Base-by-base conservation (phyloP, 2,113 vertebrate species). In the Gadus macrocephalus region DNA sequence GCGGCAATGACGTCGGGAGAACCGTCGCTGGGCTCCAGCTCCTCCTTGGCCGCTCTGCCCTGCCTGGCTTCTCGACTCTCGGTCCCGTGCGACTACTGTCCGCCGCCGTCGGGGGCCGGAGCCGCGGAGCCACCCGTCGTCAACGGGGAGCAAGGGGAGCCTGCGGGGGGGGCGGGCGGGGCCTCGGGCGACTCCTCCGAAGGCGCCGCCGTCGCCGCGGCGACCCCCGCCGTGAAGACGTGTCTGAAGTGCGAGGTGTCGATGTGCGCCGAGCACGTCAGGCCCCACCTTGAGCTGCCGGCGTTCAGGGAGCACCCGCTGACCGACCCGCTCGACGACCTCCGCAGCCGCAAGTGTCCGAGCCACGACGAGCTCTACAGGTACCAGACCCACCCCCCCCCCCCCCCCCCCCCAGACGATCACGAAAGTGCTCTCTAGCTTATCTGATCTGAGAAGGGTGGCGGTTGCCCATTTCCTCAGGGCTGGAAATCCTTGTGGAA, bases 221-320 rank as follows among this genome's bases (percentile, higher is more conserved):
- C 42, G 12, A 49, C 42, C 9, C 42, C 16, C n/a, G 92, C 91
- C 0, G 82, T 92, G 6, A 92, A 88, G 76, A 92, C 87, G 6
- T 93, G 92, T 49, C 84, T 93, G 64, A 91, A 91, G 68, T 93
- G 92, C 0, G 91, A 93, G 81, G 91, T 92, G 72, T 92, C 92
- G 0, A 91, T 93, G 92, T 93, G 92, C 56, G 69, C 76, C 66
- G 83, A 89, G 68, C 92, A 93, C 15, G 67, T 92, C 0, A 84
- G 78, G 74, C 89, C 89, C 8, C 92, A 93, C 64, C 81, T 91
- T 76, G 89, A 92, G 20, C 80, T 91, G 20, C 89, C 86, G 0
- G 89, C 88, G 0, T 93, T 92, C 66, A 78, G 84, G 0, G 85
- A 88, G n/a, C 92, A 93, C 72, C 86, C 75, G 2, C 86, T 93